Base-by-base conservation (phyloP, 2,797 vertebrate species). In the Telmatherina bonti region DNA sequence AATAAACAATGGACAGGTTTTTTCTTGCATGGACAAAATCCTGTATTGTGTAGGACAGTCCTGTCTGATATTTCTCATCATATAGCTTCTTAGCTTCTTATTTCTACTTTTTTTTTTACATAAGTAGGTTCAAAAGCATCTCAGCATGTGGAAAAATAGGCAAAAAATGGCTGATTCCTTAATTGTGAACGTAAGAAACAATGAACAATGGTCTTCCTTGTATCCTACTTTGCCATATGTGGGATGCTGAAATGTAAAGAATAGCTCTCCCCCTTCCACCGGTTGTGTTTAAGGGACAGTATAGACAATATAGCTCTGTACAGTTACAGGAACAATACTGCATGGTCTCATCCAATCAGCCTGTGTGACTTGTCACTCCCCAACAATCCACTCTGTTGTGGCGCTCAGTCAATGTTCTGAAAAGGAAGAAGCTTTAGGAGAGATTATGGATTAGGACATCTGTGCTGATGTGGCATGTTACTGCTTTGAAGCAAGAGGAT, bases 381-480 rank as follows among this genome's bases (percentile, higher is more conserved):
- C 9, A 76, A 87, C 87, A 85, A 83, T 78, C 57, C 22, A 0
- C 43, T 47, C 78, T 59, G 43, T 89, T 90, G 89, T 89, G 70
- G 51, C 62, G 62, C 43, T 70, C 3, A 1, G 43, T 31, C 41
- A 52, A 49, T 51, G 56, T 27, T 53, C 43, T 69, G 63, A 67
- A 35, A 3, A 22, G 11, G n/a, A 72, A 70, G 59, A 66, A 47
- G 56, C 36, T 31, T 49, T 70, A 51, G 51, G 54, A 55, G 9
- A 65, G 27, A 29, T 30, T 9, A 43, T 0, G 52, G 58, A 66
- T 33, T 26, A 72, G 43, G 24, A 22, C 74, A 77, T 70, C 71
- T 74, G 79, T 64, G 38, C 43, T 43, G 70, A 36, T 11, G 30
- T 63, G 58, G 75, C 22, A 62, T 45, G 59, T 11, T 56, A 54